These are phyloP conservation scores for Rhabdomys dilectus DNA, from an alignment of 2,113 vertebrate genomes.

Conservation along the genomic window DNA sequence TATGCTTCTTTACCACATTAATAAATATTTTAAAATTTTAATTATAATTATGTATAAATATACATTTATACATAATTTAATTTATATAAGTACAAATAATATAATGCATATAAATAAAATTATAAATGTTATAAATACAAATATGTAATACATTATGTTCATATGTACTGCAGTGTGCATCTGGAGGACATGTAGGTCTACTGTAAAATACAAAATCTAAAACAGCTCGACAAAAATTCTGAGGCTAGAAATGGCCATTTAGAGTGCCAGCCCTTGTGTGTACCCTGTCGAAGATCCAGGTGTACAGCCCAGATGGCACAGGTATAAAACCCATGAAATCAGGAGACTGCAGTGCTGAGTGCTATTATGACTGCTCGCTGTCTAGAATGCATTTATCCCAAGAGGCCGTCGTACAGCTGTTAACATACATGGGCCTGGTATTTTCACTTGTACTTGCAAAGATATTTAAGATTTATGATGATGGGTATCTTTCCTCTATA, in stretches of 20 bases:
- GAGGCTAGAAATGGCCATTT: conserved; percentile 61
- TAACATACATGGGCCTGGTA: conserved; percentile 87
- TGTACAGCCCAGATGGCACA: conserved; percentile 83
- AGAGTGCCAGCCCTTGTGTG: conserved; percentile 61
- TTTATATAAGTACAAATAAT: neutral
- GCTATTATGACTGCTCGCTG: conserved; percentile 85
- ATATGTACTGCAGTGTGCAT: neutral
- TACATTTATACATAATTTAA: neutral
- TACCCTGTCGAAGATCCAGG: conserved; percentile 70
- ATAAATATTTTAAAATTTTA: neutral
- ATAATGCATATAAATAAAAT: neutral
- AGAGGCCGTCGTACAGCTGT: conserved; percentile 87
- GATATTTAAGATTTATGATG: conserved; percentile 87
- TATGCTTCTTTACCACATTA: neutral
- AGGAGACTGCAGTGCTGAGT: conserved; percentile 80
- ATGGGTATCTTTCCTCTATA: conserved; percentile 84
- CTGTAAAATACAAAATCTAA: conserved; percentile 47
- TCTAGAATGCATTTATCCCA: conserved; percentile 87
- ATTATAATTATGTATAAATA: neutral
- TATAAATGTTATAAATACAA: neutral
- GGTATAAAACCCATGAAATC: conserved; percentile 83
- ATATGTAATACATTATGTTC: neutral
- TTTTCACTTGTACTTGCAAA: conserved; percentile 87
- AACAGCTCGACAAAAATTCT: conserved; percentile 60
- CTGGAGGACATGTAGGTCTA: neutral